phyloP scores from a whole-genome alignment of 2,113 vertebrate genomes.

The Leiothrix lutea region DNA sequence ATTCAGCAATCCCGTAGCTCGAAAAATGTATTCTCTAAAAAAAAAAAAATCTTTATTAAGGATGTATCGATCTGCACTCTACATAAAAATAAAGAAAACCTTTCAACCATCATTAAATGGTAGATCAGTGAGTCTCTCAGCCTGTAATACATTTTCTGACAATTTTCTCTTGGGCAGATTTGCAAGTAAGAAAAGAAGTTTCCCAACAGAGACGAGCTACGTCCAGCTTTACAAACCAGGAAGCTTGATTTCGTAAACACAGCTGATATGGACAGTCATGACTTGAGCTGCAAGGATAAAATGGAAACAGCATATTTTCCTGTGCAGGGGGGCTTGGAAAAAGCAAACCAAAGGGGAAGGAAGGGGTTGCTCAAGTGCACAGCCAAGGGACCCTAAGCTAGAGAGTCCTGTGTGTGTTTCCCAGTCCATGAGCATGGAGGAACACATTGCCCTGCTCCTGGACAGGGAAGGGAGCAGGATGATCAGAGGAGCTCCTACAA shows the following conservation, averaged over 20 bases:
- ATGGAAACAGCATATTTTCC: not conserved
- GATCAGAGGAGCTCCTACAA: not conserved
- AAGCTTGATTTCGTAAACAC: not conserved
- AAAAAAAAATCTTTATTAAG: conserved; percentile 36
- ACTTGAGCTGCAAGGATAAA: not conserved
- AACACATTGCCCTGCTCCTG: fast-evolving
- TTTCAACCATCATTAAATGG: not conserved
- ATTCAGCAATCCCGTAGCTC: not conserved
- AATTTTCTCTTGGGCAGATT: not conserved
- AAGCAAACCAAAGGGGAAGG: not conserved
- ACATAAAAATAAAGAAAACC: not conserved
- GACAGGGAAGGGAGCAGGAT: not conserved
- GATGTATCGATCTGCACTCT: not conserved
- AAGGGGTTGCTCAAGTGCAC: not conserved
- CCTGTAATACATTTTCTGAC: not conserved
- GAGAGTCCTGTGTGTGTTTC: not conserved
- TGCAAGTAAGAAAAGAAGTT: not conserved
- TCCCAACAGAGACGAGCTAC: not conserved
- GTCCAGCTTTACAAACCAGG: not conserved
- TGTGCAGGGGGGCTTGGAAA: not conserved
- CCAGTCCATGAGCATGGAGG: fast-evolving
- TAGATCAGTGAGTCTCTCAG: not conserved
- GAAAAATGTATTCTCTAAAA: conserved; percentile 19
- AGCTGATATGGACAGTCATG: not conserved
- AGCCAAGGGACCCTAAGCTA: not conserved